Conservation (phyloP, 2,113 vertebrate genomes). For the Zeus faber region DNA sequence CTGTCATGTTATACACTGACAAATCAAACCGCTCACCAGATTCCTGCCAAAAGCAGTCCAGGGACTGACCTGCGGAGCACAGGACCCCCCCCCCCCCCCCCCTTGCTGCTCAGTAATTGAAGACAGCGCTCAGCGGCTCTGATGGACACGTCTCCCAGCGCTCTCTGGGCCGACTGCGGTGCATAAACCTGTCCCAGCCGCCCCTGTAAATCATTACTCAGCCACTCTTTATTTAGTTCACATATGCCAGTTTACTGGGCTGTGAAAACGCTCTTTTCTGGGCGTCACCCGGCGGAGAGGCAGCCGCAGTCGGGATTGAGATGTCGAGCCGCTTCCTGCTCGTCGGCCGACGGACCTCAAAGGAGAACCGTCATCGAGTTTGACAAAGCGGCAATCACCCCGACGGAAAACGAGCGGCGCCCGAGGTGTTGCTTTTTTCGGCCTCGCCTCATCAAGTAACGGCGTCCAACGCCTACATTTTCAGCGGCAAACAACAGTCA, state of each 20-base stretch:
- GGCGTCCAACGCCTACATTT: no score
- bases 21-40: no score
- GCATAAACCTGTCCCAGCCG: slow-evolving; percentile 73
- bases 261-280: slow-evolving; percentile 74
- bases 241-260: slow-evolving; percentile 74
- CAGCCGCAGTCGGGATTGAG: slow-evolving; percentile 66
- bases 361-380: slow-evolving; percentile 60
- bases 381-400: slow-evolving; percentile 68
- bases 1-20: no score
- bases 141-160: slow-evolving; percentile 65
- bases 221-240: slow-evolving; percentile 75
- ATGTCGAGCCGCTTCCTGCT: slow-evolving; percentile 56
- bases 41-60: no score
- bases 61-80: no score
- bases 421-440: no score
- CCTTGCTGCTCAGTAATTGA: slow-evolving; percentile 61
- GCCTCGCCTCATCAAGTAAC: no score
- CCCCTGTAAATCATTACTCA: slow-evolving; percentile 73
- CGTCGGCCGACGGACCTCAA: slow-evolving; percentile 57
- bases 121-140: slow-evolving; percentile 66
- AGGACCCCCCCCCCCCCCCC: no score
- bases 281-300: slow-evolving; percentile 59
- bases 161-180: slow-evolving; percentile 62
- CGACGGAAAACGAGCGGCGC: no score
- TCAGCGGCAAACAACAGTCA: no score